Base-by-base conservation (phyloP, 2,797 vertebrate genomes). In the Clarias platycephalus region DNA sequence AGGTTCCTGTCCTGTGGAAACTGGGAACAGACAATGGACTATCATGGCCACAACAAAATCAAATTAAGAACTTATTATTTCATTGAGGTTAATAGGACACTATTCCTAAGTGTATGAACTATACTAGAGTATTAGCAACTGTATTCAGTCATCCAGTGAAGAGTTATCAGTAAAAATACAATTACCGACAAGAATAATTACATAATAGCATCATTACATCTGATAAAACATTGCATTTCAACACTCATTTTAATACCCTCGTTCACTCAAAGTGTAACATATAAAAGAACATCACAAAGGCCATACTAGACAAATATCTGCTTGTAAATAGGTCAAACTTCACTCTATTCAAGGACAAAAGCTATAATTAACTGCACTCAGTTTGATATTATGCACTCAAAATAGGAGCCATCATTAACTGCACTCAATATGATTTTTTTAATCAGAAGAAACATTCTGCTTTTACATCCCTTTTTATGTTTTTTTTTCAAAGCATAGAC, bases 381-480 rank as follows among this genome's bases (percentile, higher is more conserved):
- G 49, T 53, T 53, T 53, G 49, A 53, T 53, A 53, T 53, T 13
- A 13, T 53, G 49, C 49, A 53, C 49, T 53, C 24, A 83, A 86
- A 84, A 86, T 81, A 89, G 75, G 53, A 83, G 80, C 12, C 26
- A 70, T 80, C 74, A 81, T 82, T 84, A 87, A 86, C 62, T 76
- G 67, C 72, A 57, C 31, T 84, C 58, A 70, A 75, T 81, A 75
- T 79, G 37, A 28, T 58, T 40, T 78, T 31, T 78, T 68, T 80
- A 34, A 64, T 58, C 44, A 34, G 57, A 49, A 71, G 70, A 49
- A 87, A 84, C 67, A 68, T 37, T 82, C 68, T 64, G 24, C 74
- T 34, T 83, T 1, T 2, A 49, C 49, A 24, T 71, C 6, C n/a
- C 18, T 72, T 26, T 24, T 44, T 18, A 53, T 5, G 53, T 57